A percentile compares a stretch with the other conserved stretches of the same genome.
These are phyloP conservation scores for Trididemnum clinides DNA, from an alignment of 23 tunicate species.

Conservation along the genomic window DNA sequence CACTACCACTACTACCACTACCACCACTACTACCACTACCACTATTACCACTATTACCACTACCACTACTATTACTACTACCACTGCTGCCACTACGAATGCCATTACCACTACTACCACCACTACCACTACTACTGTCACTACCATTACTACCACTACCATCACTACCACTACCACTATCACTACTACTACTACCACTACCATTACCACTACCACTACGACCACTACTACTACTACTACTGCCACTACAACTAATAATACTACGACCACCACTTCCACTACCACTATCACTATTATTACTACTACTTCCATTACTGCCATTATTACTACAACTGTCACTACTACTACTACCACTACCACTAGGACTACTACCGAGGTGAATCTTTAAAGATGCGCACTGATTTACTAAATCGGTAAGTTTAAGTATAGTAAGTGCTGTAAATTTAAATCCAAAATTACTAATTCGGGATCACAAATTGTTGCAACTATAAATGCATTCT, in stretches of 20 bases:
- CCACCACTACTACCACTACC: background rate
- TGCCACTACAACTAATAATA: background rate
- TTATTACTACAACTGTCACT: background rate
- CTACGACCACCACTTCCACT: background rate
- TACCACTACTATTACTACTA: background rate
- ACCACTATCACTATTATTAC: background rate
- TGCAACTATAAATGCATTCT: too few relatives aligned
- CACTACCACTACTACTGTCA: background rate
- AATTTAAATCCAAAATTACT: too few relatives aligned
- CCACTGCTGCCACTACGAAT: background rate
- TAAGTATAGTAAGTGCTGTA: too few relatives aligned
- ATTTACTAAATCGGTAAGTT: too few relatives aligned
- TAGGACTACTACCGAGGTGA: background rate
- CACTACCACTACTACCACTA: background rate
- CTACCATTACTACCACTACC: background rate
- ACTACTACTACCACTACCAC: background rate
- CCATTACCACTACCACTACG: background rate
- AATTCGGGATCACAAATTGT: too few relatives aligned
- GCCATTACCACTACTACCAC: background rate
- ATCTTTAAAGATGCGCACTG: too few relatives aligned
- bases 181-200: background rate
- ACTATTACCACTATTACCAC: background rate
- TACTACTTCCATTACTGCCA: background rate
- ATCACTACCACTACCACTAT: background rate
- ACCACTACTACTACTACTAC: background rate